phyloP scores from a whole-genome alignment of 2,797 vertebrate genomes.

The Pseudotriccus pelzelni region DNA sequence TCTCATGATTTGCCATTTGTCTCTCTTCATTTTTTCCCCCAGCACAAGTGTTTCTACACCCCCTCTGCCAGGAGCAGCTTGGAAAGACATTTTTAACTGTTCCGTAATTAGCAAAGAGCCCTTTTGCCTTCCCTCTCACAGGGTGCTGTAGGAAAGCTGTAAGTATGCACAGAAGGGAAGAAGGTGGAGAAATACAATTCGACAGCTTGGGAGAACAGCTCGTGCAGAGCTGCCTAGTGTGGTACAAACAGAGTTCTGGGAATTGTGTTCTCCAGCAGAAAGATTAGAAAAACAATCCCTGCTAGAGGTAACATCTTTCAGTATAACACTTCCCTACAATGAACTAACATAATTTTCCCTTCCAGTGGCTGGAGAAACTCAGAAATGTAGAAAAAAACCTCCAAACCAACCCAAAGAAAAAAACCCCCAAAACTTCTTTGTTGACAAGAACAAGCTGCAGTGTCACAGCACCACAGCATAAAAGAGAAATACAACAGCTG shows the following conservation, averaged over 20 bases:
- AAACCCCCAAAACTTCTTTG: neutral
- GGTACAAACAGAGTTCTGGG: neutral
- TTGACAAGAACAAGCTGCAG: neutral
- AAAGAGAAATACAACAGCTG: neutral
- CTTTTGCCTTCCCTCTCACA: neutral
- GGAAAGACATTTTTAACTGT: neutral
- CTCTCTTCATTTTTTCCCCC: neutral
- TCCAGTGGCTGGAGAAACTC: neutral
- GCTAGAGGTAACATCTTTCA: neutral
- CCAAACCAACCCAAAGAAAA: neutral
- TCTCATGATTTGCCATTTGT: neutral
- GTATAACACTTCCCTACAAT: neutral
- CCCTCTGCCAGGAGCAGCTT: neutral
- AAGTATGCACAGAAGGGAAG: neutral
- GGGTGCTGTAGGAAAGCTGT: neutral
- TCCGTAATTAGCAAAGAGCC: neutral
- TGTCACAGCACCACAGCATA: neutral
- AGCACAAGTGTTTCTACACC: accelerated
- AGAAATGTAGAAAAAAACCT: neutral
- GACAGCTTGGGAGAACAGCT: neutral
- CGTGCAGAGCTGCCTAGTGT: neutral
- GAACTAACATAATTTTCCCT: neutral
- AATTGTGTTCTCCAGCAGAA: neutral
- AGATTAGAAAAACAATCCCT: neutral
- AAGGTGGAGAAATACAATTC: neutral